Percentiles rank a stretch among this genome's conserved stretches.
phyloP scores from a whole-genome alignment of 2,888 invertebrate species.

The Caenorhabditis imperialis region DNA sequence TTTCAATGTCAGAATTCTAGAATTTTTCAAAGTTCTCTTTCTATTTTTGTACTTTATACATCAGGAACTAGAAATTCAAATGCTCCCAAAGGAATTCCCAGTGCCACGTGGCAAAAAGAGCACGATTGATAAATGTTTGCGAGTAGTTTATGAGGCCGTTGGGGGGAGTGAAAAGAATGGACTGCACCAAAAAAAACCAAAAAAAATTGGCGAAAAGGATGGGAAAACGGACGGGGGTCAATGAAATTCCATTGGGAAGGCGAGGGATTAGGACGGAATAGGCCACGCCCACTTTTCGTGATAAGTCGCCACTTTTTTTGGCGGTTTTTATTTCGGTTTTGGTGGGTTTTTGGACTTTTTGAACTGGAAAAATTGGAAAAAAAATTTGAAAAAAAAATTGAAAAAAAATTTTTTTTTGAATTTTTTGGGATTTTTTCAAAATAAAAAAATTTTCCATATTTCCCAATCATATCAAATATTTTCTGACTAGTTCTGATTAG shows the following conservation, averaged over 20 bases:
- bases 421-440: too few relatives aligned
- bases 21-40: too few relatives aligned
- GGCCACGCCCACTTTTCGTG: background rate
- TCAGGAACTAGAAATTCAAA: too few relatives aligned
- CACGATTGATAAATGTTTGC: background rate
- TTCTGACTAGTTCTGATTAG: too few relatives aligned
- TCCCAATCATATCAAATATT: too few relatives aligned
- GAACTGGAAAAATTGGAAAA: background rate
- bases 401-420: too few relatives aligned
- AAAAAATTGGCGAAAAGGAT: constrained; percentile 16
- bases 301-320: background rate
- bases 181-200: constrained; percentile 6
- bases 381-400: background rate
- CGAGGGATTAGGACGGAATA: constrained; percentile 46
- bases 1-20: too few relatives aligned
- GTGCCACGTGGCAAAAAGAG: constrained; percentile 6
- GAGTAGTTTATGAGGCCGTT: constrained; percentile 45
- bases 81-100: too few relatives aligned
- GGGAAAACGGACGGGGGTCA: constrained; percentile 21
- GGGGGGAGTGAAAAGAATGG: constrained; percentile 14
- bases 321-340: background rate
- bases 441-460: too few relatives aligned
- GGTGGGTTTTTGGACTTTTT: background rate
- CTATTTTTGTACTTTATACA: too few relatives aligned
- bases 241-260: constrained; percentile 51